phyloP scores from a whole-genome alignment of 2,113 vertebrate species.

The Junco hyemalis region DNA sequence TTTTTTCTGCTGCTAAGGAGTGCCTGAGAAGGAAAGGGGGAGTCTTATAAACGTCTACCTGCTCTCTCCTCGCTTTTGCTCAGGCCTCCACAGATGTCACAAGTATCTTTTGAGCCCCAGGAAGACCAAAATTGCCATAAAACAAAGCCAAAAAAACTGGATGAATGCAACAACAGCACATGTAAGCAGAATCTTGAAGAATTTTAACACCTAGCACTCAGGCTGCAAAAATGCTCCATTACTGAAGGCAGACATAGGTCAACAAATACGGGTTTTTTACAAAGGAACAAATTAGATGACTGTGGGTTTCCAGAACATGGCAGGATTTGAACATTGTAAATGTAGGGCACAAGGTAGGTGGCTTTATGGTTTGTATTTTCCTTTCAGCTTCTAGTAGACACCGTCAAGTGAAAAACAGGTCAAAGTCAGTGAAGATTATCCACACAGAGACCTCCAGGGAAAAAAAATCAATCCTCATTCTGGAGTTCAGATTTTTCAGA shows the following conservation, averaged over 20 bases:
- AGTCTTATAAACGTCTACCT: not conserved
- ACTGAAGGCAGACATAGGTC: not conserved
- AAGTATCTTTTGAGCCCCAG: not conserved
- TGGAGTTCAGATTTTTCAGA: not conserved
- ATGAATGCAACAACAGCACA: fast-evolving
- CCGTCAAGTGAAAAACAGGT: not conserved
- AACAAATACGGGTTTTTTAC: not conserved
- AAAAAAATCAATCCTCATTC: not conserved
- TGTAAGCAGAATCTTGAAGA: not conserved
- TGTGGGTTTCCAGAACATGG: not conserved
- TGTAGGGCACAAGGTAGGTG: not conserved
- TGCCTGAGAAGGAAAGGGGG: not conserved
- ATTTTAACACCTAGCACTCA: not conserved
- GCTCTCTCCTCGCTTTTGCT: not conserved
- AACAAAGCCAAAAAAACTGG: not conserved
- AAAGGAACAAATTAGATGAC: not conserved
- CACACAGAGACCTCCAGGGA: not conserved
- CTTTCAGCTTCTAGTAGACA: not conserved
- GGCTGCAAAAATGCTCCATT: not conserved
- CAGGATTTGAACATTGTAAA: not conserved
- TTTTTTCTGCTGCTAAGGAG: not conserved
- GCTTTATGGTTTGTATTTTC: not conserved
- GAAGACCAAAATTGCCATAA: not conserved
- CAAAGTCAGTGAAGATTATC: not conserved
- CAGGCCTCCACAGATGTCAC: not conserved